These are phyloP conservation scores for Mirounga angustirostris DNA, from an alignment of 2,113 vertebrate species.

Conservation along the genomic window DNA sequence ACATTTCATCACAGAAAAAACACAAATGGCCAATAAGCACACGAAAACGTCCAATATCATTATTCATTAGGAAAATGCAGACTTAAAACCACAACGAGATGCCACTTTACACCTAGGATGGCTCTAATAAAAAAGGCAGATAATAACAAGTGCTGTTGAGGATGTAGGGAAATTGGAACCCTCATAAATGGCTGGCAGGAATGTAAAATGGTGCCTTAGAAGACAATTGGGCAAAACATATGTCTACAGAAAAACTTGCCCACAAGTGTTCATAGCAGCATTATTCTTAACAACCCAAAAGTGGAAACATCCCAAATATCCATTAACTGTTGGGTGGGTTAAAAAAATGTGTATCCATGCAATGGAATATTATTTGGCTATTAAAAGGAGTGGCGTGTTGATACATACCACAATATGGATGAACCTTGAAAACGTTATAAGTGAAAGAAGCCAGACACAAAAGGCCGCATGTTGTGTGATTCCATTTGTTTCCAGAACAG, in stretches of 20 bases:
- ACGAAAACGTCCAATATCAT: background rate
- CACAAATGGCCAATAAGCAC: background rate
- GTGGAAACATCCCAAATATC: background rate
- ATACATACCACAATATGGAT: background rate
- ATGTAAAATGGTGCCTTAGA: background rate
- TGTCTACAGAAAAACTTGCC: background rate
- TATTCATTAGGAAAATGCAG: background rate
- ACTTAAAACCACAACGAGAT: background rate
- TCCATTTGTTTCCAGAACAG: background rate
- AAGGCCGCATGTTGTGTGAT: background rate
- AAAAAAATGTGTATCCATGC: background rate
- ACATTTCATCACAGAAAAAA: conserved; percentile 26
- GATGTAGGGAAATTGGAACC: background rate
- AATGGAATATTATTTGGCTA: conserved; percentile 13
- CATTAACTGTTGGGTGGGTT: background rate
- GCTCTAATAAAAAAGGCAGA: background rate
- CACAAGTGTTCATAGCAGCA: background rate
- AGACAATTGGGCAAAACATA: background rate
- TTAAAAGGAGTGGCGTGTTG: conserved; percentile 2
- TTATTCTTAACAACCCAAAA: background rate
- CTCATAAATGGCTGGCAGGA: background rate
- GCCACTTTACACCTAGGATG: background rate
- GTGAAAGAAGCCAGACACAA: conserved; percentile 10
- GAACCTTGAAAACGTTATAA: background rate
- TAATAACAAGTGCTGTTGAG: background rate